phyloP scores from a whole-genome alignment of 2,888 invertebrate genomes.

The Drosophila subquinaria region DNA sequence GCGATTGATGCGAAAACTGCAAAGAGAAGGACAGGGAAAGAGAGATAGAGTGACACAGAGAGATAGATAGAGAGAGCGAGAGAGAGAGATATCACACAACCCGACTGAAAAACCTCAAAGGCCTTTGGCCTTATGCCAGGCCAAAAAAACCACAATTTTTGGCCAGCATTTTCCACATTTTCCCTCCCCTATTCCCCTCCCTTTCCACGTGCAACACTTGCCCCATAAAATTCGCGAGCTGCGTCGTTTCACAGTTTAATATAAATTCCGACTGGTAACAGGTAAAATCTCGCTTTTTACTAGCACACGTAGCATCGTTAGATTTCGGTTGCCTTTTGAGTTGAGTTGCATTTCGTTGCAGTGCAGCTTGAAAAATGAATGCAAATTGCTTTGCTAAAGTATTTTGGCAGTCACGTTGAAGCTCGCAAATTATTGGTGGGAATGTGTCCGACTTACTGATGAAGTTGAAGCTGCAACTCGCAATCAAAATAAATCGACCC shows the following conservation, averaged over 20 bases:
- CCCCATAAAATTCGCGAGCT: conserved; percentile 1
- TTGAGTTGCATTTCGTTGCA: conserved; percentile 54
- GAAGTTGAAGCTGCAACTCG: not conserved
- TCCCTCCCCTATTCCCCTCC: not conserved
- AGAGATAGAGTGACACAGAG: not conserved
- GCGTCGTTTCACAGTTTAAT: conserved; percentile 56
- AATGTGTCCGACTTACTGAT: conserved; percentile 10
- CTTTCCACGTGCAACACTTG: not conserved
- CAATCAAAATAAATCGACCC: conserved; percentile 2
- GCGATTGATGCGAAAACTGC: conserved; percentile 94
- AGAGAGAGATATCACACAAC: conserved; percentile 5
- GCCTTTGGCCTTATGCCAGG: conserved; percentile 54
- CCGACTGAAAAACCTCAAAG: not conserved
- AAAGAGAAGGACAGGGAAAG: conserved; percentile 18
- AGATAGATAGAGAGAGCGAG: not conserved
- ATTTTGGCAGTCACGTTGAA: conserved; percentile 50
- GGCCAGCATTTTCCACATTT: conserved; percentile 13
- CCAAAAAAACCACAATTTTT: conserved; percentile 16
- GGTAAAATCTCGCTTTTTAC: conserved; percentile 64
- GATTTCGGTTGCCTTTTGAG: conserved; percentile 39
- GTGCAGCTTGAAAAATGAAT: conserved; percentile 45
- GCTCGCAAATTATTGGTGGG: conserved; percentile 47
- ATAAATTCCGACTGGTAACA: conserved; percentile 68
- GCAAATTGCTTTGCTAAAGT: conserved; percentile 63
- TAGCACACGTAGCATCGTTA: conserved; percentile 60